Evolutionary conservation across 2,888 invertebrate genomes (phyloP).

Genomic region (Tenodera sinensis): DNA sequence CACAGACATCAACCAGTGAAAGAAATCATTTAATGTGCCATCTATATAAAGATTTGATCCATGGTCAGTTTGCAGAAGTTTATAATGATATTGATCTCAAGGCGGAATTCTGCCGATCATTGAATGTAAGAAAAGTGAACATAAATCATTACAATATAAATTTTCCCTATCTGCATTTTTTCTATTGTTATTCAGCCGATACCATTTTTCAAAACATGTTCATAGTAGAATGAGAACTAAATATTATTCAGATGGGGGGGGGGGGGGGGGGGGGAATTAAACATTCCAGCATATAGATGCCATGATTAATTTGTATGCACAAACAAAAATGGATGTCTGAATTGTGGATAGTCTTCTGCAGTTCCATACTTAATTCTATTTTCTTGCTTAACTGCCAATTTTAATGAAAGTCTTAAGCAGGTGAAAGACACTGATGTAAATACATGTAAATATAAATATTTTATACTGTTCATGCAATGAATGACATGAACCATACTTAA

Average conservation of each 20-base stretch:
- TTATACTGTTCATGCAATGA: not conserved
- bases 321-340: not conserved
- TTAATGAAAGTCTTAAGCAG: not conserved
- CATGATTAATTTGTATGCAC: not conserved
- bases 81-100: too few species aligned
- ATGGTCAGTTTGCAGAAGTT: too few species aligned
- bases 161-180: too few species aligned
- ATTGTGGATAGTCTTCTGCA: not conserved
- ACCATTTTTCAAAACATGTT: not conserved
- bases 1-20: too few species aligned
- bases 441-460: not conserved
- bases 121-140: too few species aligned
- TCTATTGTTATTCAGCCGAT: too few species aligned
- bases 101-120: too few species aligned
- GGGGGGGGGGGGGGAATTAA: not conserved
- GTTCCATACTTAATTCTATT: not conserved
- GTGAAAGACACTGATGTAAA: not conserved
- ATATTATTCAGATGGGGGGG: not conserved
- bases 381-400: not conserved
- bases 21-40: too few species aligned
- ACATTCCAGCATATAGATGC: not conserved
- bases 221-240: not conserved
- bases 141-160: too few species aligned
- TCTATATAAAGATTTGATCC: too few species aligned
- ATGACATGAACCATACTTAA: not conserved